These are phyloP conservation scores for Leucopsar rothschildi DNA, from an alignment of 2,113 vertebrate species.

Conservation along the genomic window DNA sequence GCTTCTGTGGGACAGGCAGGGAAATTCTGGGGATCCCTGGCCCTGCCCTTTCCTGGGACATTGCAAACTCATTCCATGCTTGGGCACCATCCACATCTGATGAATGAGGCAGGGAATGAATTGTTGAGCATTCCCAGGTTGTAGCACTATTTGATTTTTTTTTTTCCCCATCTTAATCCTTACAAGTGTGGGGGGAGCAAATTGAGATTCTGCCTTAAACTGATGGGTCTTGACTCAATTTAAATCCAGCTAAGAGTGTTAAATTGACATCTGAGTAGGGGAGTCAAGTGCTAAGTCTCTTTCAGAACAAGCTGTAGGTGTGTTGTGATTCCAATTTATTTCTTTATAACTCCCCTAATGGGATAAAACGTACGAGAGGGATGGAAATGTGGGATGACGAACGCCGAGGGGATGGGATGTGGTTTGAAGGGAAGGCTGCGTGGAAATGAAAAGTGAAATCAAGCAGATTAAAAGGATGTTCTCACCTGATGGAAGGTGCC, in stretches of 20 bases:
- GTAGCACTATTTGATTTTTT: background rate
- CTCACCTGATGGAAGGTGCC: background rate
- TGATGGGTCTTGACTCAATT: conserved; percentile 5
- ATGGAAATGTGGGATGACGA: background rate
- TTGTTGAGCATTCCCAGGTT: background rate
- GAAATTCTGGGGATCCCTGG: background rate
- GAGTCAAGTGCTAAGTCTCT: conserved; percentile 57
- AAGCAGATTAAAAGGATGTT: background rate
- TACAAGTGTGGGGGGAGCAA: background rate
- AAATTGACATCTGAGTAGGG: conserved; percentile 55
- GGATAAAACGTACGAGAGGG: conserved; percentile 14
- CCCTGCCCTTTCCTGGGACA: background rate
- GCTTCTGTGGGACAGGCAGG: background rate
- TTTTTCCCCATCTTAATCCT: background rate
- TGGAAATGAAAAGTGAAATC: background rate
- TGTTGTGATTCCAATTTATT: conserved; percentile 63
- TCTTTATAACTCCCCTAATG: conserved; percentile 53
- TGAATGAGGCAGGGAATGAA: background rate
- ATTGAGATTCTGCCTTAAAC: conserved; percentile 11
- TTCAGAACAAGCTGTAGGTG: conserved; percentile 56
- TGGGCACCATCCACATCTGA: background rate
- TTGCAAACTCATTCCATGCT: background rate
- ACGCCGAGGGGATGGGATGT: background rate
- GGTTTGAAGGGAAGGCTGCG: background rate
- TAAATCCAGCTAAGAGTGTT: conserved; percentile 33